Conservation (phyloP, 92 coral and sea anemone species). For the Paramuricea clavata region DNA sequence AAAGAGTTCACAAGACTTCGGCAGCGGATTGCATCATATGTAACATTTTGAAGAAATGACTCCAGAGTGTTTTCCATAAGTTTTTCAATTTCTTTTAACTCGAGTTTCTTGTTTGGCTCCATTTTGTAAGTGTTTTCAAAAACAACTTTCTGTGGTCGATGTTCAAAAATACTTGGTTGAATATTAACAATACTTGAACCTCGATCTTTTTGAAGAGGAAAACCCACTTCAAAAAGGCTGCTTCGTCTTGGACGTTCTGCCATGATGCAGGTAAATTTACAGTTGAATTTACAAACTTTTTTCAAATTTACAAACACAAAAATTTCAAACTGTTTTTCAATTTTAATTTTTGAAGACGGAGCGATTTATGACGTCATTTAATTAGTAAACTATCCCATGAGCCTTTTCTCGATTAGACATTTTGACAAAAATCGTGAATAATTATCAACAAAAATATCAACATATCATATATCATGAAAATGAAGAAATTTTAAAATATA, state of each 20-base stretch:
- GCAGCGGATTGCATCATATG: slow-evolving; percentile 81
- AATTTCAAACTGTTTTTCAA: too few species aligned
- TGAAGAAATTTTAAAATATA: too few species aligned
- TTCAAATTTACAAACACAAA: neutral
- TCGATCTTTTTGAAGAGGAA: slow-evolving; percentile 84
- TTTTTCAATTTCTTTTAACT: slow-evolving; percentile 87
- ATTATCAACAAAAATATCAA: too few species aligned
- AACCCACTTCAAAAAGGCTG: slow-evolving; percentile 97
- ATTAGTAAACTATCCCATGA: neutral
- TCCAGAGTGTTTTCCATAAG: slow-evolving; percentile 85
- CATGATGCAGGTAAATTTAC: neutral
- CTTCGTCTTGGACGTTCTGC: slow-evolving; percentile 77
- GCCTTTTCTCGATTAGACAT: neutral
- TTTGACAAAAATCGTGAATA: too few species aligned
- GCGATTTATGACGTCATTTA: neutral
- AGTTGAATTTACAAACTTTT: neutral
- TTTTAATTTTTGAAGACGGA: neutral
- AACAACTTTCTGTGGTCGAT: slow-evolving; percentile 77
- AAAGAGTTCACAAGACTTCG: slow-evolving; percentile 77
- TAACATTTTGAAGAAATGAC: slow-evolving; percentile 79
- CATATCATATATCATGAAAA: too few species aligned
- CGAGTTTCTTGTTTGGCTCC: slow-evolving; percentile 90
- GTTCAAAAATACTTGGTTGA: slow-evolving; percentile 80
- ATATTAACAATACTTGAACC: slow-evolving; percentile 93
- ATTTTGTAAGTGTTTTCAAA: slow-evolving; percentile 92